Conservation (phyloP, 2,888 invertebrate species). For the Pollenia labialis region DNA sequence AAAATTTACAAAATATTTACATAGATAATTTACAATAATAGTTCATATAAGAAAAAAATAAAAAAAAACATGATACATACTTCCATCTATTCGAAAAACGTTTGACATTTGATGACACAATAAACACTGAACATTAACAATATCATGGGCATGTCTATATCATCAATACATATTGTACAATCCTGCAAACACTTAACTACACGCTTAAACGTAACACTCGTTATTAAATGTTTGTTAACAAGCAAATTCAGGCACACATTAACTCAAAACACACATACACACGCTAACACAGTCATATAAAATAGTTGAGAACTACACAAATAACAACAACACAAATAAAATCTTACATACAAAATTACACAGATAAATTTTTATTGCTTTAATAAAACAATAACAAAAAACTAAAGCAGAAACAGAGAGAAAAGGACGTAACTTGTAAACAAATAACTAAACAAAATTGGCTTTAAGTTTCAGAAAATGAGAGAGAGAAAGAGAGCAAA, state of each 20-base stretch:
- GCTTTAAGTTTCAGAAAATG: too few relatives aligned
- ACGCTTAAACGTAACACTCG: neutral
- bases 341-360: too few relatives aligned
- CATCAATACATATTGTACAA: neutral
- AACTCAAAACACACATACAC: neutral
- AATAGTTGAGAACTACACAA: too few relatives aligned
- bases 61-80: too few relatives aligned
- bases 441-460: neutral
- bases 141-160: constrained; percentile 1
- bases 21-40: too few relatives aligned
- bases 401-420: neutral
- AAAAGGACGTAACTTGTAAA: neutral
- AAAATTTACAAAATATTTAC: too few relatives aligned
- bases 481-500: neutral
- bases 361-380: neutral
- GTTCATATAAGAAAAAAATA: too few relatives aligned
- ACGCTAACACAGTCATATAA: neutral
- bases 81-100: too few relatives aligned
- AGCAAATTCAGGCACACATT: neutral
- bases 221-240: neutral
- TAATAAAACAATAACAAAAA: neutral
- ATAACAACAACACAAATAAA: too few relatives aligned
- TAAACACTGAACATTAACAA: neutral
- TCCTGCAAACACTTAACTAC: neutral
- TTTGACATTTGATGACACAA: constrained; percentile 1